phyloP scores from a whole-genome alignment of 2,888 invertebrate genomes.

The Tiliacea aurago region DNA sequence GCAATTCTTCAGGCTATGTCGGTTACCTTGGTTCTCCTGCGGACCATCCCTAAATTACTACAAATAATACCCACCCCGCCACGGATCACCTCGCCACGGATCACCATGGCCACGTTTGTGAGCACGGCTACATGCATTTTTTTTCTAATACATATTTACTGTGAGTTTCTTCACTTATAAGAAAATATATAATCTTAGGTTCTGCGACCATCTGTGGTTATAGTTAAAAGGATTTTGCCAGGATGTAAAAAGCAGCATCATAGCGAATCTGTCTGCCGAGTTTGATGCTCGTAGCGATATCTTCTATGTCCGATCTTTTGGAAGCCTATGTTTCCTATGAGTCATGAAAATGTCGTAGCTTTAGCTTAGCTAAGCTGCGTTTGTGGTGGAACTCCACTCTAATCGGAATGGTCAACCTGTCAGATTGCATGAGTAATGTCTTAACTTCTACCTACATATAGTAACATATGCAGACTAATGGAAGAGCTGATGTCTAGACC shows the following conservation, averaged over 20 bases:
- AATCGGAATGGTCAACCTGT: constrained; percentile 26
- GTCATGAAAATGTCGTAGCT: neutral
- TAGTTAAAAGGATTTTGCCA: too few species aligned
- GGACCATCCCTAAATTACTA: too few species aligned
- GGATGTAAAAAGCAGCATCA: neutral
- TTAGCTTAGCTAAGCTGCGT: neutral
- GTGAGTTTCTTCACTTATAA: neutral
- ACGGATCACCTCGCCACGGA: too few species aligned
- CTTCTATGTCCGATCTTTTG: neutral
- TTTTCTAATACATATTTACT: neutral
- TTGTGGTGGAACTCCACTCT: constrained; percentile 10
- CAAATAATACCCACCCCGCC: too few species aligned
- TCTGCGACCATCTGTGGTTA: neutral
- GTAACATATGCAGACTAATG: constrained; percentile 55
- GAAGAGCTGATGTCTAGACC: constrained; percentile 60
- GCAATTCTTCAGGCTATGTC: too few species aligned
- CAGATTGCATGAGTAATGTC: constrained; percentile 39
- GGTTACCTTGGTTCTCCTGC: too few species aligned
- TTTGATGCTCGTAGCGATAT: neutral
- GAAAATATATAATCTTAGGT: neutral
- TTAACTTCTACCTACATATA: neutral
- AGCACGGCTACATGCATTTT: neutral
- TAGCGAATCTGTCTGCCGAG: neutral
- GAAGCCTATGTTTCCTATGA: neutral
- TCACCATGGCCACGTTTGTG: neutral